A percentile compares a stretch with the other conserved stretches of the same genome.
Conservation (phyloP, 1,140 invertebrate species). For the Geopemphigus sp. region DNA sequence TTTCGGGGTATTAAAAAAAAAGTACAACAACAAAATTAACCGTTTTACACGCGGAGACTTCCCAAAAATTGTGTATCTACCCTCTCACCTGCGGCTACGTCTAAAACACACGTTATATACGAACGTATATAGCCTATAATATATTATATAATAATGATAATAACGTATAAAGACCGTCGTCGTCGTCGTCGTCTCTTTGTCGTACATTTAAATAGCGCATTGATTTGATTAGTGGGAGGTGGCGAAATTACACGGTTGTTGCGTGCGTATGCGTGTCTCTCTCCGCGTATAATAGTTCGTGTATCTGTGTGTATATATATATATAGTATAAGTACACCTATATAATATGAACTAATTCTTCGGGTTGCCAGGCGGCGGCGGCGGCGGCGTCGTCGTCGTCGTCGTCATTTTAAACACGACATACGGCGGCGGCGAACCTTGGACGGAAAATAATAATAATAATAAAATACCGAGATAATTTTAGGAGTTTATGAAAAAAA, state of each 20-base stretch:
- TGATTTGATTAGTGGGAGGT: slow-evolving; percentile 45
- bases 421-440: not conserved
- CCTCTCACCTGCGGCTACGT: too few relatives aligned
- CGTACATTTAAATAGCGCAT: not conserved
- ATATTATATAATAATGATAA: slow-evolving; percentile 9
- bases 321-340: not conserved
- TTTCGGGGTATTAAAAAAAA: not conserved
- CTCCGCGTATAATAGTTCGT: not conserved
- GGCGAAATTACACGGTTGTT: slow-evolving; percentile 49
- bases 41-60: slow-evolving; percentile 9
- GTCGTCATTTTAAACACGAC: slow-evolving; percentile 3
- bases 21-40: not conserved
- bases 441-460: not conserved
- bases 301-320: too few relatives aligned
- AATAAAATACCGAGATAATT: slow-evolving; percentile 31
- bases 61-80: not conserved
- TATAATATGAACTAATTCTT: slow-evolving; percentile 16
- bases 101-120: not conserved
- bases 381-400: not conserved
- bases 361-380: not conserved
- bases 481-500: slow-evolving; percentile 14
- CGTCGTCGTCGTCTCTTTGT: not conserved
- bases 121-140: not conserved
- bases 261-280: slow-evolving; percentile 38
- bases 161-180: not conserved